A percentile compares a stretch with the other conserved stretches of the same genome.
Evolutionary conservation across 2,113 vertebrate genomes (phyloP).

Genomic region (Ptilonorhynchus violaceus): DNA sequence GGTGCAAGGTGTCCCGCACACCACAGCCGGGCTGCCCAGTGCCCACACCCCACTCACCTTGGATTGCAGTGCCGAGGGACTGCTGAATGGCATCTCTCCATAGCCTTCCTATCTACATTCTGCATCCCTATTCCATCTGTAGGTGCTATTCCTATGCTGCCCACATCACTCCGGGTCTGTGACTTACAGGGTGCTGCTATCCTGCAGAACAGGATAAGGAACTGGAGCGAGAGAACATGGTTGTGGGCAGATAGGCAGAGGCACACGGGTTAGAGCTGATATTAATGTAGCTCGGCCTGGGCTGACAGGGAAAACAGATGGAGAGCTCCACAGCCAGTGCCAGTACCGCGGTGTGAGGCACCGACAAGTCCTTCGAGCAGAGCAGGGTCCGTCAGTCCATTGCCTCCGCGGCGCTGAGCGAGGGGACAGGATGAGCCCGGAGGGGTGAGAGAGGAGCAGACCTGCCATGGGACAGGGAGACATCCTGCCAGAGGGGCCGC

Average conservation of each 20-base stretch:
- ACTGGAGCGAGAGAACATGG: accelerated
- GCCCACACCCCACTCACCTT: accelerated
- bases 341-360: neutral
- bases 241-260: neutral
- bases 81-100: neutral
- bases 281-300: too few species aligned
- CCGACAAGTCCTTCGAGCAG: neutral
- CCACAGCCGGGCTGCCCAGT: neutral
- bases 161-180: neutral
- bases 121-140: neutral
- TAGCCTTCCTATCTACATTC: neutral
- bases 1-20: neutral
- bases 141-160: neutral
- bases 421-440: neutral
- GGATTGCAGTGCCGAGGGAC: neutral
- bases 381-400: neutral
- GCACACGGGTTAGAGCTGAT: neutral
- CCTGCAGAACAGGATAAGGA: neutral
- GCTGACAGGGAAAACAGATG: neutral
- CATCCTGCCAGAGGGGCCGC: accelerated
- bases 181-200: neutral
- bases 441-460: neutral
- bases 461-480: accelerated
- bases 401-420: neutral
- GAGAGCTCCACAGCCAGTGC: neutral